Conservation (phyloP, 1,140 invertebrate genomes). For the Panulirus ornatus region DNA sequence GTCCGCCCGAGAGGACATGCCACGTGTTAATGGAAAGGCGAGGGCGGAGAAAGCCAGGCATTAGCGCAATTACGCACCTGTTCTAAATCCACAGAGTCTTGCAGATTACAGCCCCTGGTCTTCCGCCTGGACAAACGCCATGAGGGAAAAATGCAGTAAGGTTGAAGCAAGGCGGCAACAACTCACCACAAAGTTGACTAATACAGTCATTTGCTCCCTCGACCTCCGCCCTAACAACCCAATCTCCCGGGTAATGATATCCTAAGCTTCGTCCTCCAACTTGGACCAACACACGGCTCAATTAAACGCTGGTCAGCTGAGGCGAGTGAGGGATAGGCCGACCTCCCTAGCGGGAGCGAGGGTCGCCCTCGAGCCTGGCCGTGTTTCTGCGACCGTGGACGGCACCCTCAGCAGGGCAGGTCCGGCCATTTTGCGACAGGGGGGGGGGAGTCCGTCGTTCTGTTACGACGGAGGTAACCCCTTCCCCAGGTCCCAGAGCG, state of each 20-base stretch:
- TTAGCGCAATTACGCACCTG: neutral
- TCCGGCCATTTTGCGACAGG: too few species aligned
- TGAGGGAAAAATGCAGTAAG: neutral
- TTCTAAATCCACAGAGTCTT: constrained; percentile 9
- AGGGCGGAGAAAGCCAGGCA: neutral
- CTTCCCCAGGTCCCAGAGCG: neutral
- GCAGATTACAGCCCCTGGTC: neutral
- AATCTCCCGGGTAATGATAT: constrained; percentile 4
- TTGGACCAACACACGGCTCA: constrained; percentile 27
- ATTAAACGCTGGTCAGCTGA: neutral
- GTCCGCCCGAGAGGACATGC: neutral
- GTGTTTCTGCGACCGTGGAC: too few species aligned
- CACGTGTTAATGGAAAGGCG: neutral
- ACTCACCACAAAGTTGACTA: constrained; percentile 17
- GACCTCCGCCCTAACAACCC: neutral
- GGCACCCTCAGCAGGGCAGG: too few species aligned
- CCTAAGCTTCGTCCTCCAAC: neutral
- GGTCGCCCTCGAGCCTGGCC: neutral
- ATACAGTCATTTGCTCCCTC: constrained; percentile 34
- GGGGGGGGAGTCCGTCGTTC: too few species aligned
- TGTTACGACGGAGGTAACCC: too few species aligned
- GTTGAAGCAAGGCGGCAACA: neutral
- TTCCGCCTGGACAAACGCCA: neutral
- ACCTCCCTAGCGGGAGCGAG: neutral
- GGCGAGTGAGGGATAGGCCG: constrained; percentile 10